phyloP scores from a whole-genome alignment of 2,888 invertebrate genomes.

The Calephelis perditalis region DNA sequence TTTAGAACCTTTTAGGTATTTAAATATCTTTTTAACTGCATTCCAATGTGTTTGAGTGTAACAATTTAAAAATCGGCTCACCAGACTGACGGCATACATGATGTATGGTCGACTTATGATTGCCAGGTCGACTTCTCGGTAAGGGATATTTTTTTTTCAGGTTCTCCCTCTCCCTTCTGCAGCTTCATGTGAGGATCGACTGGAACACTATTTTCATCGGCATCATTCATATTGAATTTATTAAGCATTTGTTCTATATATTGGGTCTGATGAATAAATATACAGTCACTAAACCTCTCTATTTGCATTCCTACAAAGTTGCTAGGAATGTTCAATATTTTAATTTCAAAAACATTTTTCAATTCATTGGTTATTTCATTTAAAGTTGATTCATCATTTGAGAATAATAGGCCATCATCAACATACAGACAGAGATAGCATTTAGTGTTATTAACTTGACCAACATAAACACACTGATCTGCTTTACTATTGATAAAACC shows the following conservation, averaged over 20 bases:
- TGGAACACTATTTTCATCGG: conserved; percentile 19
- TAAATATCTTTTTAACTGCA: too few relatives aligned
- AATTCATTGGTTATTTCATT: neutral
- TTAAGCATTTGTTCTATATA: conserved; percentile 21
- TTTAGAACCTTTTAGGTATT: too few relatives aligned
- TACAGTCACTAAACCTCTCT: conserved; percentile 15
- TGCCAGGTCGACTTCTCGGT: too few relatives aligned
- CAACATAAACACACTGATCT: conserved; percentile 20
- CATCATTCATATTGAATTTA: conserved; percentile 22
- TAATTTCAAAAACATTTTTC: conserved; percentile 33
- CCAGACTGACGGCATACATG: too few relatives aligned
- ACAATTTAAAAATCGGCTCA: too few relatives aligned
- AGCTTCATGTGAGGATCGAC: conserved; percentile 19
- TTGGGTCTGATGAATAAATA: conserved; percentile 23
- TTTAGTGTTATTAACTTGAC: conserved; percentile 13
- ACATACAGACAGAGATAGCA: conserved; percentile 20
- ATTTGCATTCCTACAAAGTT: conserved; percentile 27
- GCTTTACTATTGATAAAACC: conserved; percentile 19
- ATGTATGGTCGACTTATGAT: too few relatives aligned
- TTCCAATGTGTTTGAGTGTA: too few relatives aligned
- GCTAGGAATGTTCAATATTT: conserved; percentile 16
- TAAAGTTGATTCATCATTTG: neutral
- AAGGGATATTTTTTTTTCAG: neutral
- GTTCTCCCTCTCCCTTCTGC: conserved; percentile 1
- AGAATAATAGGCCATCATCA: conserved; percentile 20